Evolutionary conservation across 2,888 invertebrate species (phyloP), one percentile per base, ranked within the genome.

Genomic region (Ormyrus thymus): DNA sequence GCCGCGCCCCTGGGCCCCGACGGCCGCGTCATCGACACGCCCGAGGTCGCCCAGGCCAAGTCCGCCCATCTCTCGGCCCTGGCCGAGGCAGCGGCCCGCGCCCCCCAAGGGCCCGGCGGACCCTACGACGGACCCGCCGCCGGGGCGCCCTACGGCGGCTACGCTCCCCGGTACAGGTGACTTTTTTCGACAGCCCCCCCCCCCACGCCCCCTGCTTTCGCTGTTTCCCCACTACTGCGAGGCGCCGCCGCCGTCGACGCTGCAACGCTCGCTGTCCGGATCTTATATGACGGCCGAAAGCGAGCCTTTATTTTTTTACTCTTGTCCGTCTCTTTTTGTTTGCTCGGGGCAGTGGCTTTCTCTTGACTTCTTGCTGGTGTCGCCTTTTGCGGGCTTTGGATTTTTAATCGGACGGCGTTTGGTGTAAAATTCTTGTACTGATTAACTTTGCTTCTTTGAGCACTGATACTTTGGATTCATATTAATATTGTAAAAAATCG

Each of bases 11-110:
- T 88, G 4, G 88, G 88, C 2, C 86, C 89, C 1, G 89, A 88
- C 45, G 88, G 88, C 55, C 85, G 88, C 50, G 88, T 88, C 3
- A 86, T 88, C 6, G 90, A 90, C 76, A 89, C 89, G 6, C 89
- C 90, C 61, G 90, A 90, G 83, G 88, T 90, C 3, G 87, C 88
- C 7, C 87, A 88, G 64, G 81, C 89, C 11, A 90, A 90, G 66
- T 86, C 87, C 0, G 86, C 88, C 8, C 89, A 89, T 80, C 80
- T 89, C 48, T 84, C 86, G 1, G 87, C 88, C 7, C 78, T 90
- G 53, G 89, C 89, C 50, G 89, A 89, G 10, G 89, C 89, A 0
- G 86, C 88, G 11, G 88, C 89, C n/a, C 86, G 89, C 1, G 89
- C 87, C 0, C 89, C 89, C 0, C 85, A 85, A 46, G 85, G 84